phyloP scores from a whole-genome alignment of 2,888 invertebrate species.

The Xanthorhoe designata region DNA sequence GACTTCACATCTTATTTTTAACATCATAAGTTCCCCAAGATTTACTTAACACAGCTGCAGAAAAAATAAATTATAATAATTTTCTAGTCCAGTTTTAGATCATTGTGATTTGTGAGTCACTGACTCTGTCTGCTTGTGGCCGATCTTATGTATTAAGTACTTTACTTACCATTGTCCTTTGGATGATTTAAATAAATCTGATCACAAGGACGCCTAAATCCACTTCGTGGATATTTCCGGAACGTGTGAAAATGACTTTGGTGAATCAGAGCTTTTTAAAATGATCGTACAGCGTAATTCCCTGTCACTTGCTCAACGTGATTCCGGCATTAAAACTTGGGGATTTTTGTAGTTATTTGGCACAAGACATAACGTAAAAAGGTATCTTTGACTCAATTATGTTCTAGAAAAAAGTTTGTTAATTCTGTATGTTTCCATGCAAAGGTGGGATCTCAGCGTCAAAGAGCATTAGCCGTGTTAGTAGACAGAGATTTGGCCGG shows the following conservation, averaged over 20 bases:
- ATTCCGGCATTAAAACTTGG: slow-evolving; percentile 70
- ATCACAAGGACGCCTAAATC: slow-evolving; percentile 82
- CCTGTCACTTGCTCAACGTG: slow-evolving; percentile 68
- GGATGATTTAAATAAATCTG: slow-evolving; percentile 70
- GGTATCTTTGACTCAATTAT: slow-evolving; percentile 53
- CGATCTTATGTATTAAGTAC: slow-evolving; percentile 63
- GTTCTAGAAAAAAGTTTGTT: slow-evolving; percentile 42
- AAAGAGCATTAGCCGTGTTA: slow-evolving; percentile 54
- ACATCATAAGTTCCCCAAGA: slow-evolving; percentile 46
- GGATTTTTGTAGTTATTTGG: slow-evolving; percentile 67
- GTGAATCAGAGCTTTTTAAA: slow-evolving; percentile 78
- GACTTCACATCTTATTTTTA: slow-evolving; percentile 47
- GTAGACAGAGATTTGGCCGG: slow-evolving; percentile 62
- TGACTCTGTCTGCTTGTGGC: slow-evolving; percentile 58
- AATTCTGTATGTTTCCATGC: slow-evolving; percentile 38
- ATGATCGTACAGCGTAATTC: slow-evolving; percentile 71
- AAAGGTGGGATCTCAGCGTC: slow-evolving; percentile 53
- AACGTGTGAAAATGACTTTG: slow-evolving; percentile 75
- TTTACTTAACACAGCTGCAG: slow-evolving; percentile 49
- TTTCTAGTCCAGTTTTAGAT: slow-evolving; percentile 48
- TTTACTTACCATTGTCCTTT: slow-evolving; percentile 76
- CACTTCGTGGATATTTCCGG: slow-evolving; percentile 77
- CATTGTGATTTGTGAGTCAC: slow-evolving; percentile 65
- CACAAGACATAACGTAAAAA: slow-evolving; percentile 57
- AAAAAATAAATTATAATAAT: slow-evolving; percentile 51